These are phyloP conservation scores for Trichosurus vulpecula DNA, from an alignment of 2,797 vertebrate genomes.

Conservation along the genomic window DNA sequence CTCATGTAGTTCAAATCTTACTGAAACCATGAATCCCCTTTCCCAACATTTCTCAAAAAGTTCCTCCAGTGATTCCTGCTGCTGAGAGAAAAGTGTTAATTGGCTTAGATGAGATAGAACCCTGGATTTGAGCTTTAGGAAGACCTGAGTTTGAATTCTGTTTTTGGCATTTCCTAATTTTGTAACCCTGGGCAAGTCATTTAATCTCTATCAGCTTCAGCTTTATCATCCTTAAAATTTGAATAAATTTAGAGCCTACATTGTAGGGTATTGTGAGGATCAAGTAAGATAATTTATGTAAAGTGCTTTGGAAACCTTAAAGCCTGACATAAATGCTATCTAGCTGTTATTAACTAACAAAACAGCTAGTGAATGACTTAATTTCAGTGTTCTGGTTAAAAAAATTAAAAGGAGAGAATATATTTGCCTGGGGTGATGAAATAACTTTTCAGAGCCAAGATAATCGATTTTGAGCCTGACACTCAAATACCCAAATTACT, in stretches of 20 bases:
- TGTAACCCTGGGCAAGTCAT: background rate
- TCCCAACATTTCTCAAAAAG: background rate
- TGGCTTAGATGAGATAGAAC: too few species aligned
- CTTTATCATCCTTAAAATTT: background rate
- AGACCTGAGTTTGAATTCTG: background rate
- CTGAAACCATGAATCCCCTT: background rate
- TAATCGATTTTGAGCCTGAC: background rate
- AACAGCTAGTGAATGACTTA: background rate
- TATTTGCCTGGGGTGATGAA: background rate
- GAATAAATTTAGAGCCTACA: background rate
- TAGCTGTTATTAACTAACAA: too few species aligned
- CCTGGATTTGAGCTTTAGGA: background rate
- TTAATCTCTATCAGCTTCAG: background rate
- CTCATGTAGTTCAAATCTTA: background rate
- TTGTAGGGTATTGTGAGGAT: background rate
- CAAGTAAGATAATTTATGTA: background rate
- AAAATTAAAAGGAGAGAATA: background rate
- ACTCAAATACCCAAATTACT: slow-evolving; percentile 16
- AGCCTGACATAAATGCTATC: too few species aligned
- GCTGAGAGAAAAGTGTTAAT: background rate
- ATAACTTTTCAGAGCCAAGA: background rate
- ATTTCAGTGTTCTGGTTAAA: background rate
- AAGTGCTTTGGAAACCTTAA: background rate
- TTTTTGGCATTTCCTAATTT: background rate
- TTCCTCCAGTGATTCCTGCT: background rate